Evolutionary conservation across 2,113 vertebrate species (phyloP), one percentile per base, ranked within the genome.

Genomic region (Centropus unirufus): DNA sequence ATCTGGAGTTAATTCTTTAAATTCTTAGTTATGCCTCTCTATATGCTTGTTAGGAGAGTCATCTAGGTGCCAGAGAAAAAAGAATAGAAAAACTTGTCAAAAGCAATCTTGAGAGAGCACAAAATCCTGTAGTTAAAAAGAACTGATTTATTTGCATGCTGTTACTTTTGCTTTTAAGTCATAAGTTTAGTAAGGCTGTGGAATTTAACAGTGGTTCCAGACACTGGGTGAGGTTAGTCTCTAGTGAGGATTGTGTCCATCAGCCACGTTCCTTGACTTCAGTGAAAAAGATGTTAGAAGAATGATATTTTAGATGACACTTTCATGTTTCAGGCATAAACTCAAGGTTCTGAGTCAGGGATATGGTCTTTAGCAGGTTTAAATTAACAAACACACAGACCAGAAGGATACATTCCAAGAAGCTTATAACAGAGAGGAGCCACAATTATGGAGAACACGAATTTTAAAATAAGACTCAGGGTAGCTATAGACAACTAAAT

Each of bases 371-470:
- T 14, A n/a, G 5, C 19, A 76, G 19, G 16, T 62, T 88, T 69
- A 76, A 79, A 42, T 49, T 61, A 69, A 14, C 12, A 69, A 68
- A 5, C 17, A 8, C 4, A 3, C 27, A 49, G 79, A 46, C 12
- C 12, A 49, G 16, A 64, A 49, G 14, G 22, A 34, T 18, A 8
- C 1, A 7, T 12, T 61, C 7, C 7, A 57, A 40, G 7, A 27
- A 6, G 19, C 4, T 73, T 36, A 2, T 22, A 64, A 47, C 2
- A 47, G 10, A 0, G 0, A 42, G 11, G 7, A 36, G 16, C 15
- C 19, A 44, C 18, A 85, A 11, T 8, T 24, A 54, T 1, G 12
- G 16, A 47, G 90, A 84, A 39, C 1, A 26, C 11, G 6, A 47
- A 5, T 73, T 88, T 62, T 83, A 58, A 88, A 79, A 30, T 58